phyloP scores from a whole-genome alignment of 2,797 vertebrate genomes.

The Pantherophis alleghaniensis region DNA sequence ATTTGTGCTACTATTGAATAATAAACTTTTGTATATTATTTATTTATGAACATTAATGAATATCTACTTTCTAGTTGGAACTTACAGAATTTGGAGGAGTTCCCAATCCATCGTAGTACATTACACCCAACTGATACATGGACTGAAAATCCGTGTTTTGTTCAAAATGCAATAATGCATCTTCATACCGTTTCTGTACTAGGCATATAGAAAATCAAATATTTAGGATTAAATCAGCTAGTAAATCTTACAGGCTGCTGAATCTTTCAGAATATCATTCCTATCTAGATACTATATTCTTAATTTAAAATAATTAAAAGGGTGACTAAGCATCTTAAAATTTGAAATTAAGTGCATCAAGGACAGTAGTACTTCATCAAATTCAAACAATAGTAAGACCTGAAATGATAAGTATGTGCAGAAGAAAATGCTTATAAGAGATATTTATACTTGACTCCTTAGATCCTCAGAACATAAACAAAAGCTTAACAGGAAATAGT shows the following conservation, averaged over 20 bases:
- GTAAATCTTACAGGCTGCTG: rapidly evolving
- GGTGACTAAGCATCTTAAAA: background rate
- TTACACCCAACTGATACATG: conserved; percentile 79
- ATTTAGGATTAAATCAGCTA: background rate
- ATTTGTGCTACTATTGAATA: background rate
- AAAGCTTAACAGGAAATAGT: background rate
- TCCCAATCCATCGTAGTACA: conserved; percentile 81
- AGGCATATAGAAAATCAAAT: conserved; percentile 15
- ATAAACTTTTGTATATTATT: background rate
- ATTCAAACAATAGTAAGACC: background rate
- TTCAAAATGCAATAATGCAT: conserved; percentile 75
- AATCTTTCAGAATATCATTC: background rate
- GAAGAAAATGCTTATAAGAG: background rate
- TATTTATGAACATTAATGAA: conserved; percentile 11
- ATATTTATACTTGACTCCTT: background rate
- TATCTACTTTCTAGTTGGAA: conserved; percentile 26
- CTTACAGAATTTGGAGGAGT: conserved; percentile 71
- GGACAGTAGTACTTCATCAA: background rate
- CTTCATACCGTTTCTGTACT: conserved; percentile 72
- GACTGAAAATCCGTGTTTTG: conserved; percentile 75
- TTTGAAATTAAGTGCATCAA: background rate
- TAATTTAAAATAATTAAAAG: background rate
- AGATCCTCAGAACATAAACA: background rate
- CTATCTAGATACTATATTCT: background rate
- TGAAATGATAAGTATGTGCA: background rate